These are phyloP conservation scores for Tokudaia muenninki DNA, from an alignment of 2,797 vertebrate genomes.

Conservation along the genomic window DNA sequence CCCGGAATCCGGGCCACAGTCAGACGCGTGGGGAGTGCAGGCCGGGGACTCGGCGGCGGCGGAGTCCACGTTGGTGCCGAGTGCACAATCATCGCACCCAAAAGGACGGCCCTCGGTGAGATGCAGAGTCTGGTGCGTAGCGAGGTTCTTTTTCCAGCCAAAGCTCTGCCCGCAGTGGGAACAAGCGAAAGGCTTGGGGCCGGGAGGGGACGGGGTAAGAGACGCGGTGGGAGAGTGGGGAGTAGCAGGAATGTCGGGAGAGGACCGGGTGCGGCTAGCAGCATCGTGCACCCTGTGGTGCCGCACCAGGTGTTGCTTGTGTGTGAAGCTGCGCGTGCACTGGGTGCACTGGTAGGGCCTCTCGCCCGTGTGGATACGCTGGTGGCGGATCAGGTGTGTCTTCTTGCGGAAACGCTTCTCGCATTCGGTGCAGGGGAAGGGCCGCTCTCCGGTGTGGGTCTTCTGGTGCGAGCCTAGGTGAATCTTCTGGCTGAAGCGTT, in stretches of 20 bases:
- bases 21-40: slow-evolving; percentile 71
- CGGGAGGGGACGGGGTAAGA: not conserved
- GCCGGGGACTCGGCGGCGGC: slow-evolving; percentile 69
- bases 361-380: slow-evolving; percentile 87
- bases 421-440: slow-evolving; percentile 86
- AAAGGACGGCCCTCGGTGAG: slow-evolving; percentile 63
- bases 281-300: slow-evolving; percentile 86
- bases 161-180: slow-evolving; percentile 82
- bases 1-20: slow-evolving; percentile 70
- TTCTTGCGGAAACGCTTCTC: slow-evolving; percentile 88
- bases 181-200: slow-evolving; percentile 81
- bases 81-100: slow-evolving; percentile 75
- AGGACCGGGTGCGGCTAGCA: not conserved
- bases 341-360: slow-evolving; percentile 84
- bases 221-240: not conserved
- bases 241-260: not conserved
- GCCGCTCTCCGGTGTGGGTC: slow-evolving; percentile 87
- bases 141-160: slow-evolving; percentile 86
- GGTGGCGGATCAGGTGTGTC: slow-evolving; percentile 87
- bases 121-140: slow-evolving; percentile 75
- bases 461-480: slow-evolving; percentile 88
- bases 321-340: slow-evolving; percentile 86
- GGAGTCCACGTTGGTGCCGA: slow-evolving; percentile 73
- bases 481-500: slow-evolving; percentile 88
- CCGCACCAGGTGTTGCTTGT: slow-evolving; percentile 87